Conservation (phyloP, 2,113 vertebrate species). For the Tetrao urogallus region DNA sequence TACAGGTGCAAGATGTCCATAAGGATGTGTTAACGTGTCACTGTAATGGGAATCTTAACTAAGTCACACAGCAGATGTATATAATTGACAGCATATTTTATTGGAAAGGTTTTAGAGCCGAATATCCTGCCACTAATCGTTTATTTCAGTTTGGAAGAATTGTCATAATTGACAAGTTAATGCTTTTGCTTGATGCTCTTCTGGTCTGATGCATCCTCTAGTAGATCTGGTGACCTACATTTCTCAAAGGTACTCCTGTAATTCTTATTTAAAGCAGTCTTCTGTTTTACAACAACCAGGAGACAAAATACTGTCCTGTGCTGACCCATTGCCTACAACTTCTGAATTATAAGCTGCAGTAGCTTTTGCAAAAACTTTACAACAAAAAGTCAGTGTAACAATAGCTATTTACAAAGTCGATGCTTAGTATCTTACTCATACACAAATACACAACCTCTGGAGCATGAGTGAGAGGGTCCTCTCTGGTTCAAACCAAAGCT, state of each 20-base stretch:
- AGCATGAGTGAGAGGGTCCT: background rate
- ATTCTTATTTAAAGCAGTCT: background rate
- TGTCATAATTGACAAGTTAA: background rate
- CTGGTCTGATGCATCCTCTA: background rate
- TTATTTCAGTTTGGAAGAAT: background rate
- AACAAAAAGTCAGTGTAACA: background rate
- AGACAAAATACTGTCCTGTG: background rate
- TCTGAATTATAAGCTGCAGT: background rate
- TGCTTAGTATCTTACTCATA: background rate
- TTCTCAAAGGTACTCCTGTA: background rate
- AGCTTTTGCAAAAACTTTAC: background rate
- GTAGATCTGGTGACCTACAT: background rate
- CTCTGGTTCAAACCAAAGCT: background rate
- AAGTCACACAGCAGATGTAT: background rate
- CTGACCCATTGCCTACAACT: background rate
- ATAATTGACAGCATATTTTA: background rate
- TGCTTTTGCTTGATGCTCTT: background rate
- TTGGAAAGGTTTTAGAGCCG: background rate
- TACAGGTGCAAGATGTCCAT: background rate
- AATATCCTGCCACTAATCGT: background rate
- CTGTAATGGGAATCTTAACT: background rate
- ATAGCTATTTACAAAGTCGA: background rate
- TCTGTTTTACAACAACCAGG: background rate
- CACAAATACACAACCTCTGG: background rate
- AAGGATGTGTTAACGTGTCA: background rate